Evolutionary conservation across 1,140 invertebrate species (phyloP).

Genomic region (Epicauta chinensis): DNA sequence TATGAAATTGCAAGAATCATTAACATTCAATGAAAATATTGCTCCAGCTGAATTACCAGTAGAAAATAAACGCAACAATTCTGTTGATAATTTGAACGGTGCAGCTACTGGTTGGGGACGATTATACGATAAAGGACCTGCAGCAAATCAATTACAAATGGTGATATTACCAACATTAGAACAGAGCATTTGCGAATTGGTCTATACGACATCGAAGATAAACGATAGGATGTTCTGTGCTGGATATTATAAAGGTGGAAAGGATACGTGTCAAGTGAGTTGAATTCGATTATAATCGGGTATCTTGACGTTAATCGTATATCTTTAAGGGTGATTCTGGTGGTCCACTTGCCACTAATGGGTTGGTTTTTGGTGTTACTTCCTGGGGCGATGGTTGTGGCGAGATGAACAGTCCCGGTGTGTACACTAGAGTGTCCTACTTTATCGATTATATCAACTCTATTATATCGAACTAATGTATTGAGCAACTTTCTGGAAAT

Average conservation of each 20-base stretch:
- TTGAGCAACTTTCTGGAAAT: no score
- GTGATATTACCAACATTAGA: background rate
- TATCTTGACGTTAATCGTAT: constrained; percentile 1
- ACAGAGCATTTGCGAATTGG: background rate
- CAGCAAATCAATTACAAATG: no score
- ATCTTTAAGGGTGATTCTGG: constrained; percentile 43
- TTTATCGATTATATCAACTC: constrained; percentile 49
- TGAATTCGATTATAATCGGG: constrained; percentile 4
- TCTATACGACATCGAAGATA: background rate
- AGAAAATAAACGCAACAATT: background rate
- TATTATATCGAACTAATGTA: no score
- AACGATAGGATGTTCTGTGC: constrained; percentile 41
- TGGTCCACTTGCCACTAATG: constrained; percentile 45
- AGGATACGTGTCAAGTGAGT: constrained; percentile 65
- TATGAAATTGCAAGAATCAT: background rate
- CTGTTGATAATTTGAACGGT: background rate
- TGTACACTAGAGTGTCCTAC: constrained; percentile 50
- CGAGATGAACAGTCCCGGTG: constrained; percentile 40
- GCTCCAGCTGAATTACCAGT: background rate
- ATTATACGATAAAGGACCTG: background rate
- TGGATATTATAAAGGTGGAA: constrained; percentile 47
- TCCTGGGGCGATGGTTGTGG: constrained; percentile 46
- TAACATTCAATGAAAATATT: background rate
- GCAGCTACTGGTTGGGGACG: constrained; percentile 4
- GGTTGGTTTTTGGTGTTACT: constrained; percentile 45